Evolutionary conservation across 2,797 vertebrate species (phyloP), one percentile per base, ranked within the genome.

Genomic region (Enteromius viviparus): DNA sequence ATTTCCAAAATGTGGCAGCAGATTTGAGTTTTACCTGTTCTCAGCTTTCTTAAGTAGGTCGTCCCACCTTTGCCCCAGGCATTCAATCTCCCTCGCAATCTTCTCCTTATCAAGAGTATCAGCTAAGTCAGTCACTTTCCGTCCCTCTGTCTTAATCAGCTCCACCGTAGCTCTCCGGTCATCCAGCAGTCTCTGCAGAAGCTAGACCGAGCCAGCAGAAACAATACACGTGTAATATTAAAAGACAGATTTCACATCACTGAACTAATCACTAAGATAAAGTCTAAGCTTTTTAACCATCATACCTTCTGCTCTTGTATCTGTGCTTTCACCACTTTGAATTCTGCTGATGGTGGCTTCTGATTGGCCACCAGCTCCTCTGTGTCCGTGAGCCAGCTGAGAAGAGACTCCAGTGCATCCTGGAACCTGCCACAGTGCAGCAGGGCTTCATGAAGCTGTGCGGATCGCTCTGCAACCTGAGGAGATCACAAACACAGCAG

Each of bases 271-370:
- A 47, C 42, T 45, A 11, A 45, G 21, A 42, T 9, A 11, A 1
- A 23, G 6, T 40, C 37, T 12, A 12, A 47, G 26, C 64, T 49
- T n/a, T 19, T 9, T 15, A 2, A 32, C n/a, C 6, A 1, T 34
- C 17, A 32, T 93, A 98, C 98, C 94, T 98, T 99, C 90, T 99
- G 98, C 89, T 99, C 98, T 89, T 99, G 98, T 92, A 99, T 99
- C 92, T 99, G 98, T 66, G 98, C 98, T 91, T 99, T 99, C 82
- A 99, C 97, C 76, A 99, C 98, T 95, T 99, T 99, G 92, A 96
- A 99, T 91, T 99, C 98, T 0, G 98, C 98, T 29, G 97, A 99
- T 0, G 97, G 97, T 65, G 97, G 96, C 84, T 98, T 99, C 84
- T 99, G 98, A 93, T 96, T 98, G 92, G 96, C 96, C 88, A 99